phyloP scores from a whole-genome alignment of 2,113 vertebrate genomes.

The Macrotis lagotis region DNA sequence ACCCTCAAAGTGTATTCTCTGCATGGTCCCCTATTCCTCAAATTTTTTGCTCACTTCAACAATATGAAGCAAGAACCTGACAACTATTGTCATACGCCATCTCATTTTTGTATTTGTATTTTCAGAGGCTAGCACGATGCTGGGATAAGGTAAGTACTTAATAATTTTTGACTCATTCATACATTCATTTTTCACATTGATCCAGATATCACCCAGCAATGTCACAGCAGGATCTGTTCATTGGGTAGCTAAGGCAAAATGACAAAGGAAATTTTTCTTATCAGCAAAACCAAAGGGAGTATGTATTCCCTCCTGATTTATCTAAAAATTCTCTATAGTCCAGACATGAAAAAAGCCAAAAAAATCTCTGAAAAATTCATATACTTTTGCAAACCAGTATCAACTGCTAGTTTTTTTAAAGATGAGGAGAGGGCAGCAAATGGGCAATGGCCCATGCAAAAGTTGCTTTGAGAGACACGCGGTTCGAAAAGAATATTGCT shows the following conservation, averaged over 20 bases:
- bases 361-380: slow-evolving; percentile 39
- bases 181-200: slow-evolving; percentile 13
- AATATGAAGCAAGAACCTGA: slow-evolving; percentile 14
- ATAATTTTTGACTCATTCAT: neutral
- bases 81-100: slow-evolving; percentile 27
- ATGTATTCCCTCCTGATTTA: slow-evolving; percentile 10
- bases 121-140: neutral
- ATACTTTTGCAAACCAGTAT: slow-evolving; percentile 55
- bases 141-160: neutral
- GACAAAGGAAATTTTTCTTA: slow-evolving; percentile 41
- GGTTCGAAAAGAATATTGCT: slow-evolving; percentile 79
- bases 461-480: slow-evolving; percentile 61
- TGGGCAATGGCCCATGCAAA: slow-evolving; percentile 75
- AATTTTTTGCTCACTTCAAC: neutral
- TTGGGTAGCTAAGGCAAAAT: slow-evolving; percentile 20
- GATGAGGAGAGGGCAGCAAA: slow-evolving; percentile 59
- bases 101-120: neutral
- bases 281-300: slow-evolving; percentile 36
- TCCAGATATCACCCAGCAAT: slow-evolving; percentile 28
- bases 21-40: neutral
- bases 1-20: neutral
- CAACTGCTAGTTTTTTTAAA: slow-evolving; percentile 78
- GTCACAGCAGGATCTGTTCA: neutral
- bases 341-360: slow-evolving; percentile 5
- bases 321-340: slow-evolving; percentile 43